Evolutionary conservation across 2,888 invertebrate genomes (phyloP), one percentile per base, ranked within the genome.

Genomic region (Orthonychiurus folsomi): DNA sequence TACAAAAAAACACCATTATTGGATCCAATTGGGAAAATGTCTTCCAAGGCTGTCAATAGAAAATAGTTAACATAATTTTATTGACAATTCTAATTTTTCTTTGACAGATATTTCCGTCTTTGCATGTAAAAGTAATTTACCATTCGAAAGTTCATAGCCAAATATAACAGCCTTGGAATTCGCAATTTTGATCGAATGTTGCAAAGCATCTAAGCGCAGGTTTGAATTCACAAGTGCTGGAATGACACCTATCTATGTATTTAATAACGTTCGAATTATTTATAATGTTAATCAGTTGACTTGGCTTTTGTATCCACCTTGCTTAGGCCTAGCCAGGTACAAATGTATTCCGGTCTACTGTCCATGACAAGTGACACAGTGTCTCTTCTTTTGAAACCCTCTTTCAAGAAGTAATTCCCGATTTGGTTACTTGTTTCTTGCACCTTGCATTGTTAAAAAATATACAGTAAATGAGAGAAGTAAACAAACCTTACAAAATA

Each of bases 241-340:
- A 15, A 76, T 73, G 9, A 75, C 71, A 20, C 63, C 63, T 53
- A 60, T 50, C 63, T 63, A 25, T 37, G 15, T 9, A 9, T 37
- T 37, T 37, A 37, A 37, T 15, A 37, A 37, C n/a, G n/a, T n/a
- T n/a, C n/a, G n/a, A 37, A 9, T 5, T 15, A 37, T 37, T 37
- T 37, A 15, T 37, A 37, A 15, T 9, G 37, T 37, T 37, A 9
- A 9, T 37, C 37, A 37, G 15, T n/a, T n/a, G n/a, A 37, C 15
- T 37, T 37, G 5, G 15, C 5, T 5, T 37, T 5, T 37, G 5
- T 37, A 37, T 15, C 37, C 37, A 70, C 72, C 78, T 96, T 92
- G 12, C 92, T 86, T 60, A 93, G 81, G 0, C 96, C 99, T 60
- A 99, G 80, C 96, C 97, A 99, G 48, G 87, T 85, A 50, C 87